A percentile compares a stretch with the other conserved stretches of the same genome.
Evolutionary conservation across 2,113 vertebrate genomes (phyloP).

Genomic region (Nymphicus hollandicus): DNA sequence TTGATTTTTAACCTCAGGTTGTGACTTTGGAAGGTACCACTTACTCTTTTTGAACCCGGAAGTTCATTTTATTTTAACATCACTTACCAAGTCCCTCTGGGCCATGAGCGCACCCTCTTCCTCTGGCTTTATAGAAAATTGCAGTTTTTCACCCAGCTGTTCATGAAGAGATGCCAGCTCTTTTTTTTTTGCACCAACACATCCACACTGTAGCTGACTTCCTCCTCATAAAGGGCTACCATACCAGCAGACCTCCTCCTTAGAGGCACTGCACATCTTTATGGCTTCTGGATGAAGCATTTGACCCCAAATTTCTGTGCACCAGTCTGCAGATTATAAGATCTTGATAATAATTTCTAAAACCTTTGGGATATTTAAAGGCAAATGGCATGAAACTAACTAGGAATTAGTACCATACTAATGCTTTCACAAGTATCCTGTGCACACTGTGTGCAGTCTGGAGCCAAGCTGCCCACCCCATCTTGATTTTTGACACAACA

Average conservation of each 20-base stretch:
- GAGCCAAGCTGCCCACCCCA: accelerated
- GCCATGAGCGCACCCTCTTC: neutral
- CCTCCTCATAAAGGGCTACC: neutral
- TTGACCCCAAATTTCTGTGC: neutral
- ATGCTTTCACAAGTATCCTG: neutral
- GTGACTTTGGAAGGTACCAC: neutral
- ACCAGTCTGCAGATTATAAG: neutral
- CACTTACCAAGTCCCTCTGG: neutral
- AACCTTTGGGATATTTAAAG: neutral
- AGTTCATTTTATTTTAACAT: neutral
- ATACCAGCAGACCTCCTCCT: neutral
- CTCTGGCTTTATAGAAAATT: neutral
- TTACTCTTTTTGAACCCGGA: neutral
- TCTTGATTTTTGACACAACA: neutral
- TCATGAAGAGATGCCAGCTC: neutral
- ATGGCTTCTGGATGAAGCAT: neutral
- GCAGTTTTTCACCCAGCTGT: neutral
- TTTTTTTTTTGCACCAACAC: neutral
- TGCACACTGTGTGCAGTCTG: neutral
- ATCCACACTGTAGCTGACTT: neutral
- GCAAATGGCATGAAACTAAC: neutral
- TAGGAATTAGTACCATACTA: neutral
- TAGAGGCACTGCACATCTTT: neutral
- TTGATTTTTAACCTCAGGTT: neutral
- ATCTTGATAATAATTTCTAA: neutral